Evolutionary conservation across 2,888 invertebrate species (phyloP).

Genomic region (Andrena trimmerana): DNA sequence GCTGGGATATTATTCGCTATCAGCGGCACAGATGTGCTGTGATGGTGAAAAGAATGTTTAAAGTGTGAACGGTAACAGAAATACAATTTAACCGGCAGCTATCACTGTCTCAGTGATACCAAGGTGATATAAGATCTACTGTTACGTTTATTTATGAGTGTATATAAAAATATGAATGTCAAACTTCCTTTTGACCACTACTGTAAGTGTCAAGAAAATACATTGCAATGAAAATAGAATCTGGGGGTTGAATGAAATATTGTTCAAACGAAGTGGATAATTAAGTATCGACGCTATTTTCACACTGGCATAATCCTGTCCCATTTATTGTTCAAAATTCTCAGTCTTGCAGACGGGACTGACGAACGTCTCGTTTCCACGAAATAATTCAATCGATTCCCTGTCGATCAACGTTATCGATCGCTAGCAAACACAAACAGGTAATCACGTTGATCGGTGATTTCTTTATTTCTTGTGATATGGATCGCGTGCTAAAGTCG

Average conservation of each 20-base stretch:
- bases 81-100: too few species aligned
- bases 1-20: too few species aligned
- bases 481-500: conserved; percentile 52
- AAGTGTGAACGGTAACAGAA: too few species aligned
- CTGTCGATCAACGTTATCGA: conserved; percentile 14
- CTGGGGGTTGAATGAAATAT: neutral
- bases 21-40: too few species aligned
- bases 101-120: too few species aligned
- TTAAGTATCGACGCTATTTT: neutral
- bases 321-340: neutral
- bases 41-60: too few species aligned
- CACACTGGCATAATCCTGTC: conserved; percentile 14
- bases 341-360: neutral
- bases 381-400: neutral
- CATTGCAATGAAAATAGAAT: too few species aligned
- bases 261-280: neutral
- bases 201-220: too few species aligned
- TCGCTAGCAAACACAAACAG: conserved; percentile 39
- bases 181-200: too few species aligned
- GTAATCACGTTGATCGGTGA: conserved; percentile 33
- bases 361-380: neutral
- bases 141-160: too few species aligned
- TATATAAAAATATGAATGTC: too few species aligned
- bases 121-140: too few species aligned
- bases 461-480: conserved; percentile 47